Evolutionary conservation across 1,140 invertebrate genomes (phyloP).

Genomic region (Atta colombica): DNA sequence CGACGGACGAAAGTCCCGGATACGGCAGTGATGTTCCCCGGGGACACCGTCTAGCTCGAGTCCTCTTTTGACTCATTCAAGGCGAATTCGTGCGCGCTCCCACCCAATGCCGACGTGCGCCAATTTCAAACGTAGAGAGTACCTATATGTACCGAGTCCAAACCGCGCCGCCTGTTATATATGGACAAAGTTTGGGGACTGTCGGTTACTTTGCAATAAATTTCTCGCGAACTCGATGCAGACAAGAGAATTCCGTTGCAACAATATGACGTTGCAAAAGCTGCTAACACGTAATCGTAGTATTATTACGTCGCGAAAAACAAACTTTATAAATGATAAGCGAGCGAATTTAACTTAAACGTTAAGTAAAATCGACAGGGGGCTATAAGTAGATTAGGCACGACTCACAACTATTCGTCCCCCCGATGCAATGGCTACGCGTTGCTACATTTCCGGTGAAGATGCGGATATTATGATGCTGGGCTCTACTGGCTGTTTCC

Average conservation of each 20-base stretch:
- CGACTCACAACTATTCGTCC: slow-evolving; percentile 47
- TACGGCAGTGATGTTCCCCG: slow-evolving; percentile 80
- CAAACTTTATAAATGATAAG: not conserved
- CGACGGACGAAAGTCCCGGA: slow-evolving; percentile 83
- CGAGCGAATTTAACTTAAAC: not conserved
- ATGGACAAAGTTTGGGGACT: slow-evolving; percentile 15
- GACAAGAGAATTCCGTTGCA: not conserved
- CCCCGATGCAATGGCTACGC: slow-evolving; percentile 38
- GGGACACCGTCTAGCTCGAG: slow-evolving; percentile 73
- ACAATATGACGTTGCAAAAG: not conserved
- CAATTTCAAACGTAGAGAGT: slow-evolving; percentile 44
- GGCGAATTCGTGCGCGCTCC: slow-evolving; percentile 45
- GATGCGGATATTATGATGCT: slow-evolving; percentile 61
- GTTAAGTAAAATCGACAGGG: not conserved
- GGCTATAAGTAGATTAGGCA: slow-evolving; percentile 37
- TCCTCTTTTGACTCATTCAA: slow-evolving; percentile 77
- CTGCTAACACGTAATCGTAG: too few relatives aligned
- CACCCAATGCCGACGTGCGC: slow-evolving; percentile 1
- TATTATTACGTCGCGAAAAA: not conserved
- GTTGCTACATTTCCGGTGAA: slow-evolving; percentile 56
- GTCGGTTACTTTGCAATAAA: slow-evolving; percentile 22
- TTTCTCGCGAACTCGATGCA: not conserved
- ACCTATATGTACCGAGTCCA: not conserved
- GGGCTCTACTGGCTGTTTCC: slow-evolving; percentile 46
- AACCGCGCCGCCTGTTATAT: slow-evolving; percentile 5